Evolutionary conservation across 1,140 invertebrate genomes (phyloP).

Genomic region (Drosophila suzukii): DNA sequence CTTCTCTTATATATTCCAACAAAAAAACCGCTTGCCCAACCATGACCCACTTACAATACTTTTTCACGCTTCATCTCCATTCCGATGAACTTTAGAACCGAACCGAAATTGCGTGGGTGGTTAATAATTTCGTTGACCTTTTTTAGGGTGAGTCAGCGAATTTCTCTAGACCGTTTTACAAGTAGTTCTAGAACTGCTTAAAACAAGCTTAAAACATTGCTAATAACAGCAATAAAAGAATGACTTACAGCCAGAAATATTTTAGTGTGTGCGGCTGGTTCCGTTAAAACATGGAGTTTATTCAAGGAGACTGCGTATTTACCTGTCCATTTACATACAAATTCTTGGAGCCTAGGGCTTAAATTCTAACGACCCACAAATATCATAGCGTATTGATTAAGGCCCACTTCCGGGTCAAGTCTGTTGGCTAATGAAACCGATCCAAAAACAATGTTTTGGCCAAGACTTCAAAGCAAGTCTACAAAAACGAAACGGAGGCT

Average conservation of each 20-base stretch:
- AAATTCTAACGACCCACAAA: constrained; percentile 60
- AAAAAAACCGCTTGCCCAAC: neutral
- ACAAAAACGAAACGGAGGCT: constrained; percentile 1
- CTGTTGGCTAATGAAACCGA: constrained; percentile 35
- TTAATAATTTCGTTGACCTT: constrained; percentile 40
- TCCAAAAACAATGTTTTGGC: constrained; percentile 21
- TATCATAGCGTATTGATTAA: constrained; percentile 33
- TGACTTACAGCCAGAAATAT: constrained; percentile 19
- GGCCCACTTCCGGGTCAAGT: constrained; percentile 70
- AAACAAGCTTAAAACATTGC: constrained; percentile 23
- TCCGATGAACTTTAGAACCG: constrained; percentile 26
- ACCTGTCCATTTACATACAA: constrained; percentile 66
- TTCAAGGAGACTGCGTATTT: constrained; percentile 57
- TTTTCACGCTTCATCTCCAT: constrained; percentile 10
- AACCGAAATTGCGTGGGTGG: constrained; percentile 14
- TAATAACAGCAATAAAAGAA: constrained; percentile 6
- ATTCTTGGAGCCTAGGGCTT: constrained; percentile 58
- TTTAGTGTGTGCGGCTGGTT: constrained; percentile 24
- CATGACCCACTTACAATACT: constrained; percentile 39
- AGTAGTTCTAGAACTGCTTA: constrained; percentile 8
- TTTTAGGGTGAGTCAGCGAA: constrained; percentile 23
- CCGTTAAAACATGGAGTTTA: constrained; percentile 33
- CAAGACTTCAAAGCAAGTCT: neutral
- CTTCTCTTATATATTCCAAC: neutral
- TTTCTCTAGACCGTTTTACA: constrained; percentile 13